Base-by-base conservation (phyloP, 2,888 invertebrate species). In the Hermodice carunculata region DNA sequence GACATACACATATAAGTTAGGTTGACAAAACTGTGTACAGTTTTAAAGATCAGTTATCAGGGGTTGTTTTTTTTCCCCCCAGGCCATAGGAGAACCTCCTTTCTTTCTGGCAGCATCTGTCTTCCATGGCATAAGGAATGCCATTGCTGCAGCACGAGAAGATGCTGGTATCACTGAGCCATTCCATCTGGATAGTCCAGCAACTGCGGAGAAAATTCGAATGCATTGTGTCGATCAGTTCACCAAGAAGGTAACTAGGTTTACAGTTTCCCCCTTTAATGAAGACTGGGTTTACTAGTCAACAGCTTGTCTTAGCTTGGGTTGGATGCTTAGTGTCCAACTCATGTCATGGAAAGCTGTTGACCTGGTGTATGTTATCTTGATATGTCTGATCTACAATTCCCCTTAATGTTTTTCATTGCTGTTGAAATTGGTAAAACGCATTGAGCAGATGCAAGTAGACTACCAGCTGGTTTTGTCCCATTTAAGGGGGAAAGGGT, bases 41-140 rank as follows among this genome's bases (percentile, higher is more conserved):
- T n/a, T n/a, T n/a, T n/a, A n/a, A 40, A 40, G 14, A n/a, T 40
- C 14, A 40, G 14, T 14, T 22, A 19, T 4, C 19, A 19, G 22
- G 14, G 14, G 3, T 46, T 46, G 26, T 42, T 24, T 19, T 8
- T 37, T n/a, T 19, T n/a, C 48, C 65, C 87, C 88, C 8, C 78
- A 95, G 94, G 98, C 95, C 67, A 92, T 98, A 40, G 98, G 98
- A 0, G 98, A 98, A 84, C 98, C 98, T 0, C 98, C 98, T 0
- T 86, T 98, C 4, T 95, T 97, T 82, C 88, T 97, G 70, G 94
- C 96, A 0, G 89, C 92, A n/a, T 91, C 95, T 0, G 91, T 91
- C 0, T 94, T 94, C 85, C 96, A 95, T 81, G 97, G 97, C 0
- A 94, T 96, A 68, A 93, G 92, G 63, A 80, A 84, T 8, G 97